phyloP scores from a whole-genome alignment of 2,888 invertebrate species.

The Myopa testacea region DNA sequence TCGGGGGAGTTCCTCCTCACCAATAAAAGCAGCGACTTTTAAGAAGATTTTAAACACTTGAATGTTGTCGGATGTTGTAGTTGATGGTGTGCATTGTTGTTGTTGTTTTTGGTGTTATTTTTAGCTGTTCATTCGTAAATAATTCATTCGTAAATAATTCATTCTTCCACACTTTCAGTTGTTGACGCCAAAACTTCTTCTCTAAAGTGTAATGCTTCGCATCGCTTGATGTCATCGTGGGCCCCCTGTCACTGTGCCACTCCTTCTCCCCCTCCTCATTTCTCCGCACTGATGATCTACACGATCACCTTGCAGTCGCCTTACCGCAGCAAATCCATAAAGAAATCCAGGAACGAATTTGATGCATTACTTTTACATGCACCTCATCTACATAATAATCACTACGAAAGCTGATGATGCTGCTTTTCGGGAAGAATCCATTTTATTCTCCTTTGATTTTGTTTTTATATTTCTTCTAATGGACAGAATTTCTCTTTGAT shows the following conservation, averaged over 20 bases:
- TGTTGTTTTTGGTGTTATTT: neutral
- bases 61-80: neutral
- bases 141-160: slow-evolving; percentile 31
- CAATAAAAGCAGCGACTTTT: neutral
- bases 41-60: neutral
- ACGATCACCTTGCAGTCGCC: neutral
- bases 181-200: slow-evolving; percentile 15
- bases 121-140: neutral
- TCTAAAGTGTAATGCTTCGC: slow-evolving; percentile 10
- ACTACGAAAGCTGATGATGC: neutral
- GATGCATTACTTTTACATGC: neutral
- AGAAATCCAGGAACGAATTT: neutral
- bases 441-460: neutral
- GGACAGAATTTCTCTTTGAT: slow-evolving; percentile 17
- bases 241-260: neutral
- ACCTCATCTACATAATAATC: neutral
- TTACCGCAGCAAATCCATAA: neutral
- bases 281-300: neutral
- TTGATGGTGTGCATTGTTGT: neutral
- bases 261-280: neutral
- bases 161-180: slow-evolving; percentile 17
- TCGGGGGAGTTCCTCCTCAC: neutral
- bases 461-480: slow-evolving; percentile 5
- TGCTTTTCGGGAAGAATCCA: neutral
- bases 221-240: neutral